Evolutionary conservation across 2,113 vertebrate species (phyloP).

Genomic region (Herpailurus yagouaroundi): DNA sequence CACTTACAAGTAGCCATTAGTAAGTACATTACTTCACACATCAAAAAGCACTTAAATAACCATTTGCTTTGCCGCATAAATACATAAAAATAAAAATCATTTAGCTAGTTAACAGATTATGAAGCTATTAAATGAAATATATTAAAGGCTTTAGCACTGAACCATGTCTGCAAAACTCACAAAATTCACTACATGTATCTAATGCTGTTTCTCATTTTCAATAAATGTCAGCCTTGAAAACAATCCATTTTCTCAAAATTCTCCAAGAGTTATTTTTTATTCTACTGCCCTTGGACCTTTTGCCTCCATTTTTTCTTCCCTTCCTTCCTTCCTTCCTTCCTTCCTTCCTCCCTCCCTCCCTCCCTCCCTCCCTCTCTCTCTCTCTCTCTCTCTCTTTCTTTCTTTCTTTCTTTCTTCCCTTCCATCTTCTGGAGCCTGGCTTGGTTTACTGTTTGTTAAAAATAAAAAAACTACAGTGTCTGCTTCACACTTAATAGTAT

Average conservation of each 20-base stretch:
- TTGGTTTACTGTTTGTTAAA: not conserved
- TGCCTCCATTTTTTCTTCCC: not conserved
- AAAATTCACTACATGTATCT: not conserved
- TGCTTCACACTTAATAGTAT: conserved; percentile 28
- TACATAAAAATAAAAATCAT: conserved; percentile 52
- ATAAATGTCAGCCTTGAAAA: conserved; percentile 23
- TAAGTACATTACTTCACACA: conserved; percentile 32
- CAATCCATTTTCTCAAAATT: conserved; percentile 32
- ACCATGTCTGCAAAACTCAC: not conserved
- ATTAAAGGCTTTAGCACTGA: conserved; percentile 34
- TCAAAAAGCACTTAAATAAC: conserved; percentile 36
- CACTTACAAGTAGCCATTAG: not conserved
- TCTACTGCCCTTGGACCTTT: not conserved
- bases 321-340: not conserved
- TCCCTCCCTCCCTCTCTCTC: fast-evolving
- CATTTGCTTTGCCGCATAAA: conserved; percentile 46
- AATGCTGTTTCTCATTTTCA: conserved; percentile 29
- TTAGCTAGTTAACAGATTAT: not conserved
- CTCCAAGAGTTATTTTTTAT: conserved; percentile 2
- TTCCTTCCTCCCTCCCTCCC: not conserved
- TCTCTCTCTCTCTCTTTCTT: not conserved
- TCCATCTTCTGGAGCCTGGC: not conserved
- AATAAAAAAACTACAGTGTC: conserved; percentile 38
- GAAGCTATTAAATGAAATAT: conserved; percentile 12
- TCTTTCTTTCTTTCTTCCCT: not conserved